Evolutionary conservation across 2,113 vertebrate genomes (phyloP).

Genomic region (Ageneiosus marmoratus): DNA sequence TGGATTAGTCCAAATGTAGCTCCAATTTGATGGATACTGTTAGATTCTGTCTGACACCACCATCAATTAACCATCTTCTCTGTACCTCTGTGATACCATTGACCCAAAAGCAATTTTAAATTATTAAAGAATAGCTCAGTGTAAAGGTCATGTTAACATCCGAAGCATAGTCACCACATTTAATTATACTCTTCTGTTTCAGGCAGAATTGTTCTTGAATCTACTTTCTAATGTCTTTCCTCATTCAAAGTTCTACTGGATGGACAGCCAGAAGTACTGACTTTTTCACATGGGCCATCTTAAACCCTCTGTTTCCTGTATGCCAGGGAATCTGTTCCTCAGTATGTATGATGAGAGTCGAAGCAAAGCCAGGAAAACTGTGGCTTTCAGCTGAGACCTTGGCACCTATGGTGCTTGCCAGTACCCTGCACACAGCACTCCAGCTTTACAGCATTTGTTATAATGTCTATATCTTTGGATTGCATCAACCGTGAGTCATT

Average conservation of each 20-base stretch:
- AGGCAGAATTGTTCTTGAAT: neutral
- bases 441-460: neutral
- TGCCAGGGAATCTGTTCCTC: neutral
- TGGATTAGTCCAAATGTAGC: neutral
- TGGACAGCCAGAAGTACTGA: neutral
- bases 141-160: constrained; percentile 10
- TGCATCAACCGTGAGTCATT: neutral
- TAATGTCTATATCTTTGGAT: neutral
- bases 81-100: neutral
- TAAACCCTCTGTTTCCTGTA: neutral
- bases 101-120: constrained; percentile 10
- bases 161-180: neutral
- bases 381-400: neutral
- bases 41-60: neutral
- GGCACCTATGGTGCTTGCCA: neutral
- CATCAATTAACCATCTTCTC: neutral
- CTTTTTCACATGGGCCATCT: constrained; percentile 14
- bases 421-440: neutral
- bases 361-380: neutral
- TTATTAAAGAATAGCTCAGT: constrained; percentile 4
- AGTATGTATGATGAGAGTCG: constrained; percentile 13
- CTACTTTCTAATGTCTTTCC: neutral
- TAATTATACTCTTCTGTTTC: constrained; percentile 8
- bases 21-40: neutral
- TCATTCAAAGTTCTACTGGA: neutral